phyloP scores from a whole-genome alignment of 2,113 vertebrate genomes.

The Lontra canadensis region DNA sequence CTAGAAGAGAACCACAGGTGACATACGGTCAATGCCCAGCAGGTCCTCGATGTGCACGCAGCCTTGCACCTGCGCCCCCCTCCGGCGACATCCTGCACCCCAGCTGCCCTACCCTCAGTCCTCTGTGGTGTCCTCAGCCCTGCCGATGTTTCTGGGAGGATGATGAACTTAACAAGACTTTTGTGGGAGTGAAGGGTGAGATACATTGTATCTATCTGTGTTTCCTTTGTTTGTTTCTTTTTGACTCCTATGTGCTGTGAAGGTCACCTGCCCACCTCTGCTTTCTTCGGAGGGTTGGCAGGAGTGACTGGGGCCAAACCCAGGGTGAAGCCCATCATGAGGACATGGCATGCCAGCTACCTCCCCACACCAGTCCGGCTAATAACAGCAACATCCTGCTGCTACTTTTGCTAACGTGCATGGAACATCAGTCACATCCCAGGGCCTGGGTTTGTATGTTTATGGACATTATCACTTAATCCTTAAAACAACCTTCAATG shows the following conservation, averaged over 20 bases:
- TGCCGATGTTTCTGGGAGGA: neutral
- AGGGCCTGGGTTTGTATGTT: neutral
- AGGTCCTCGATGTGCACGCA: fast-evolving
- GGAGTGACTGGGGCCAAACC: neutral
- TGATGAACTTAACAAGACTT: fast-evolving
- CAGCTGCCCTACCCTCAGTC: neutral
- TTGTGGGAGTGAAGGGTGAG: neutral
- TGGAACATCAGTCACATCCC: fast-evolving
- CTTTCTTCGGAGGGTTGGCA: neutral
- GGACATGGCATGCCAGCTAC: fast-evolving
- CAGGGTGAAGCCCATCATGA: fast-evolving
- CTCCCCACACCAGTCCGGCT: neutral
- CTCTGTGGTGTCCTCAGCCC: neutral
- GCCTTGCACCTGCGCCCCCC: too few relatives aligned
- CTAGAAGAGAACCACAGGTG: fast-evolving
- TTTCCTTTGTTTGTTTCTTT: neutral
- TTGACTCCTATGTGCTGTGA: neutral
- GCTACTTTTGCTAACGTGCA: neutral
- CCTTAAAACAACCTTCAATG: neutral
- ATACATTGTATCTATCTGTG: fast-evolving
- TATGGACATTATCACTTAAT: neutral
- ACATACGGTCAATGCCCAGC: fast-evolving
- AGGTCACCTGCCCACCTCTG: neutral
- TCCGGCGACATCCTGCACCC: fast-evolving
- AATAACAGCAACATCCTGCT: fast-evolving